Evolutionary conservation across 1,140 invertebrate species (phyloP).

Genomic region (Heliconius hermathena): DNA sequence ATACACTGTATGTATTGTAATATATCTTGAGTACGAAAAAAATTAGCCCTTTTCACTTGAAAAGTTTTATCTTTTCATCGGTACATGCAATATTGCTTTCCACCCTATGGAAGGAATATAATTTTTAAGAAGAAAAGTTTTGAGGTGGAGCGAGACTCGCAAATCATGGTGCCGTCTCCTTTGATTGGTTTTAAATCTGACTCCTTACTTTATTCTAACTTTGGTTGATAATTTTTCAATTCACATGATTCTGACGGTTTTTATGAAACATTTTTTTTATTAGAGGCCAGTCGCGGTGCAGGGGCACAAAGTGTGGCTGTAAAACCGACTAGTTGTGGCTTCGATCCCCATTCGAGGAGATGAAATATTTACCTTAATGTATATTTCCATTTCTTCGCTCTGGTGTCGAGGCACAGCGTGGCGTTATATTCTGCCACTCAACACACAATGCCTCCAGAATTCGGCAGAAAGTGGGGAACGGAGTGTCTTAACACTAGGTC

Average conservation of each 20-base stretch:
- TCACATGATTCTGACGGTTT: neutral
- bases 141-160: constrained; percentile 20
- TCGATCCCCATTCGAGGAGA: too few species aligned
- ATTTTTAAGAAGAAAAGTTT: constrained; percentile 8
- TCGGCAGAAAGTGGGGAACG: too few species aligned
- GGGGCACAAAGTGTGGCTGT: too few species aligned
- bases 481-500: too few species aligned
- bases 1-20: neutral
- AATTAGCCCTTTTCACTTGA: neutral
- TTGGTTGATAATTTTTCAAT: neutral
- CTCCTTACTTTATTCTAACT: constrained; percentile 12
- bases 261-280: too few species aligned
- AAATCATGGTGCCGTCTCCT: constrained; percentile 41
- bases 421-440: too few species aligned
- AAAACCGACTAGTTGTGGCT: too few species aligned
- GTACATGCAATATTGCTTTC: constrained; percentile 6
- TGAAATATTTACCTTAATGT: too few species aligned
- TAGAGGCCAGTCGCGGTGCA: too few species aligned
- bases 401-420: too few species aligned
- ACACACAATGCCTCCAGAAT: too few species aligned
- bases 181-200: constrained; percentile 55
- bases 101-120: neutral
- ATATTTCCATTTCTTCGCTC: too few species aligned
- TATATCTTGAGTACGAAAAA: neutral
- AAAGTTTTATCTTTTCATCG: constrained; percentile 1